Evolutionary conservation across 2,888 invertebrate species (phyloP), one percentile per base, ranked within the genome.

Genomic region (Mesodorylaimus sp.): DNA sequence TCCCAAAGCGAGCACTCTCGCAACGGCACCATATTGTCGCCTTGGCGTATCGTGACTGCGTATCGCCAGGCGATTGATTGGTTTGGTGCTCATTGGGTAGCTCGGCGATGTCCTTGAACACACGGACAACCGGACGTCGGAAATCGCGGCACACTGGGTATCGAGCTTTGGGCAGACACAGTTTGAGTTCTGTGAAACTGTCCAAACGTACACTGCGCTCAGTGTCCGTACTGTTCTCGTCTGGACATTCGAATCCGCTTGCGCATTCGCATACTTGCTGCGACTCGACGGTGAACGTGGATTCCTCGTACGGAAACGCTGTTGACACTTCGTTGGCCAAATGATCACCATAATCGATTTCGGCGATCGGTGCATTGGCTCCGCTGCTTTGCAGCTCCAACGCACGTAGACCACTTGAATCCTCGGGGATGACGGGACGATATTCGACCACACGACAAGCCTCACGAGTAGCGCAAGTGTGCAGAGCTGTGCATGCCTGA

Each of bases 401-500:
- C n/a, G n/a, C n/a, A n/a, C n/a, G n/a, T n/a, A n/a, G n/a, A n/a
- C n/a, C n/a, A n/a, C n/a, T n/a, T n/a, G n/a, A n/a, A n/a, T n/a
- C n/a, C n/a, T n/a, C n/a, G n/a, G n/a, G n/a, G 7, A 46, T 19
- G 7, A 46, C 13, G 5, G 37, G 47, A 3, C 36, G 19, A 5
- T 36, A 36, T 36, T 46, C 47, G 13, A 46, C 47, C 28, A 46
- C n/a, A 46, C 47, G 32, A 24, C 47, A 46, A n/a, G 47, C 47
- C 16, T 46, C 47, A 3, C 5, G 10, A 3, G 3, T 7, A 24
- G 7, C 3, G 23, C 47, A 46, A 5, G 21, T 39, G 21, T n/a
- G n/a, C n/a, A n/a, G n/a, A n/a, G n/a, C n/a, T n/a, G n/a, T n/a
- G n/a, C n/a, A n/a, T n/a, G n/a, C n/a, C n/a, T n/a, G n/a, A n/a